Evolutionary conservation across 2,797 vertebrate species (phyloP), one percentile per base, ranked within the genome.

Genomic region (Sebastes taczanowskii): DNA sequence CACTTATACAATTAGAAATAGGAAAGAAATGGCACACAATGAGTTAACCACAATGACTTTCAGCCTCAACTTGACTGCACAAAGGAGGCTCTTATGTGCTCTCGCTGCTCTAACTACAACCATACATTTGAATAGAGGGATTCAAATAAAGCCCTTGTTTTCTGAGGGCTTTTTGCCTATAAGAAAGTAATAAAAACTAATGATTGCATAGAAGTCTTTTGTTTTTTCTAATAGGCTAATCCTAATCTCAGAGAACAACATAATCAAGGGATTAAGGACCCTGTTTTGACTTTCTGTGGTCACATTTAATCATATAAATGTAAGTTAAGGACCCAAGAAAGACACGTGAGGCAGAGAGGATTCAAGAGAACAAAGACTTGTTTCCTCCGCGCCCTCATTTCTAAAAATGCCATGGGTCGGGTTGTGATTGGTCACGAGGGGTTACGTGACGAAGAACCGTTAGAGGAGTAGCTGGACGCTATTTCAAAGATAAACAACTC

Each of bases 401-500:
- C 88, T 90, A 86, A 92, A 92, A 92, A 88, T 83, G 88, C 83
- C 77, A 46, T 7, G 52, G 76, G 89, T 53, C 35, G 74, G 74
- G 82, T 58, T 80, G 63, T 69, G 92, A 93, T 92, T 94, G 90
- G 93, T 91, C 91, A 90, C 10, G 29, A 91, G 91, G 73, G 66
- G 68, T n/a, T 22, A 8, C 53, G 84, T 84, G 87, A 80, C 81
- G 67, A 59, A 80, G 81, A 74, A 34, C 89, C 72, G 85, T 87
- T 87, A 60, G 82, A 83, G 84, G 83, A 83, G 72, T 72, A 35
- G 55, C 84, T 30, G 71, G 61, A 83, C 76, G 83, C 87, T 87
- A 77, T 91, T 96, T 95, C 91, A 93, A 96, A 95, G 86, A 94
- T 91, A 95, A 95, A 96, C 95, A 93, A 79, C 83, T 76, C 80